These are phyloP conservation scores for Drosophila arizonae DNA, from an alignment of 1,140 invertebrate species.

Conservation along the genomic window DNA sequence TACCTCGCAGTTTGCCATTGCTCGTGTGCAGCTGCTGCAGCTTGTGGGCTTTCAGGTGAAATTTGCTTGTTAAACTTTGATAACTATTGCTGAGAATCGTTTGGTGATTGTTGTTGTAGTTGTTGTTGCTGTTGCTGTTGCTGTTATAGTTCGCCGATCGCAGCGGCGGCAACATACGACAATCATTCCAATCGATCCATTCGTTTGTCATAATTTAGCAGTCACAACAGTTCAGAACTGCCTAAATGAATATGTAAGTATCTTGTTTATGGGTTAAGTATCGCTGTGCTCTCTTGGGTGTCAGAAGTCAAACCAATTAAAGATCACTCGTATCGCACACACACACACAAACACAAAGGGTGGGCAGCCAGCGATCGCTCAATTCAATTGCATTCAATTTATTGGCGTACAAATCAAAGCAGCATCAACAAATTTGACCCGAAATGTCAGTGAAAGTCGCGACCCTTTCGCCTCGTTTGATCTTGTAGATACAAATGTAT, in stretches of 20 bases:
- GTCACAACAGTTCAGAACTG: constrained; percentile 12
- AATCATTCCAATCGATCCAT: constrained; percentile 82
- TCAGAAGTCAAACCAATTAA: constrained; percentile 66
- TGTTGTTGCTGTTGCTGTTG: constrained; percentile 25
- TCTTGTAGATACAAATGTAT: constrained; percentile 67
- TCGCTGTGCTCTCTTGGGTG: constrained; percentile 50
- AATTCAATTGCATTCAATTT: constrained; percentile 72
- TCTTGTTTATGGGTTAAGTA: constrained; percentile 21
- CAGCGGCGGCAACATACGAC: constrained; percentile 75
- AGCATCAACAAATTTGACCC: constrained; percentile 66
- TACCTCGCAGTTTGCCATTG: constrained; percentile 71
- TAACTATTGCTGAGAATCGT: constrained; percentile 67
- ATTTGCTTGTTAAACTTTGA: constrained; percentile 67
- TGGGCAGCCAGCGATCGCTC: constrained; percentile 11
- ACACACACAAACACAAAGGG: constrained; percentile 5
- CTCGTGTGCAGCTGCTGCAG: constrained; percentile 72
- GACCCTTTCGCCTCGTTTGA: constrained; percentile 51
- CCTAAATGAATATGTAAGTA: constrained; percentile 44
- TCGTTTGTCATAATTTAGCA: constrained; percentile 80
- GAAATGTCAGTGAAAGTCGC: constrained; percentile 74
- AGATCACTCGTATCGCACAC: constrained; percentile 12
- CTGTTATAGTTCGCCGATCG: constrained; percentile 70
- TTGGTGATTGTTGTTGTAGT: constrained; percentile 41
- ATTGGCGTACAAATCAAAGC: constrained; percentile 74
- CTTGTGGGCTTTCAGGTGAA: constrained; percentile 72